Percentiles rank a stretch among this genome's conserved stretches.
These are phyloP conservation scores for Prionace glauca DNA, from an alignment of 2,797 vertebrate species.

Conservation along the genomic window DNA sequence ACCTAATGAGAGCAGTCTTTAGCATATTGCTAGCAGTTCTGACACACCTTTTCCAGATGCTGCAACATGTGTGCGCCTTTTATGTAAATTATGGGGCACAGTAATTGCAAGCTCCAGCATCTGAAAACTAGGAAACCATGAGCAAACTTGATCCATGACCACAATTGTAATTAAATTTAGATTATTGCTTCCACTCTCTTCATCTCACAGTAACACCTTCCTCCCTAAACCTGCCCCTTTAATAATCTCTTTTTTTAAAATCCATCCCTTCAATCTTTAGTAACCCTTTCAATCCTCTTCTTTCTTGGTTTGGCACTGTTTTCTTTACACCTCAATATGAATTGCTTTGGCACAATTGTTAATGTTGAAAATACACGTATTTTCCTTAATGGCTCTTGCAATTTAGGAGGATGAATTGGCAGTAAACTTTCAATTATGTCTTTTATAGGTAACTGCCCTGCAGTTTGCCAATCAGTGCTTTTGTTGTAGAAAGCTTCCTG, in stretches of 20 bases:
- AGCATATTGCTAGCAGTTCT: background rate
- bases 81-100: background rate
- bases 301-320: background rate
- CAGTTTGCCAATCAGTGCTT: background rate
- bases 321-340: background rate
- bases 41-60: background rate
- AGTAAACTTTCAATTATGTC: background rate
- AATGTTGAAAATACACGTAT: background rate
- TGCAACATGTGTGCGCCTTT: background rate
- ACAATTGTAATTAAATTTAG: slow-evolving; percentile 1
- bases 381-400: background rate
- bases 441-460: background rate
- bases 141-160: background rate
- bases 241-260: background rate
- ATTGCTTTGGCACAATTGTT: background rate
- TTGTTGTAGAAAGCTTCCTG: background rate
- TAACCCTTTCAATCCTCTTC: background rate
- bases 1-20: background rate
- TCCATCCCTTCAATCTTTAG: background rate
- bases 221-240: background rate
- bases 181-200: background rate
- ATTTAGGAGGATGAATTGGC: background rate
- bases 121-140: background rate
- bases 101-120: background rate
- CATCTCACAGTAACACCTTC: background rate